These are phyloP conservation scores for Epizoanthus illoricatus DNA, from an alignment of 92 coral and sea anemone species.

Conservation along the genomic window DNA sequence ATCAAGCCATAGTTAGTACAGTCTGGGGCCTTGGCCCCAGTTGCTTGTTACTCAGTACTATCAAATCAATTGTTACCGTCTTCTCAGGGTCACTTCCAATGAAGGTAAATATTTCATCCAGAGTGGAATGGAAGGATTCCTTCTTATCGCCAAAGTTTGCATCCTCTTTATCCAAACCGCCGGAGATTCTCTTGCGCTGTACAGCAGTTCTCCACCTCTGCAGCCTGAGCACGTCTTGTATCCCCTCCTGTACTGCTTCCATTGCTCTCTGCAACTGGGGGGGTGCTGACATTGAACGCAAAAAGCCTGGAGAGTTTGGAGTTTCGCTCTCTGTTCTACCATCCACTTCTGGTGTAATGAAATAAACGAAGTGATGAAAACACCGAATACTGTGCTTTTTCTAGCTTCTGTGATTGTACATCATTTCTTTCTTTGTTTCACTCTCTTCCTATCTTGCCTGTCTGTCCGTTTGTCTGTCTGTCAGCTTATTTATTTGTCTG, in stretches of 20 bases:
- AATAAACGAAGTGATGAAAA: neutral
- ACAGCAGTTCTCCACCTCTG: constrained; percentile 92
- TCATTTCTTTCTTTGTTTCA: neutral
- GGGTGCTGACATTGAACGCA: constrained; percentile 91
- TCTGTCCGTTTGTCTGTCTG: no score
- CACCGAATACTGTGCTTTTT: neutral
- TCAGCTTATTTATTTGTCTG: no score
- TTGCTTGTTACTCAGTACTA: neutral
- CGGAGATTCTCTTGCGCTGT: constrained; percentile 62
- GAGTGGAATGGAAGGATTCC: constrained; percentile 59
- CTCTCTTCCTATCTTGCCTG: no score
- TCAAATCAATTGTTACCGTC: constrained; percentile 56
- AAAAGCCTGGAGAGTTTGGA: constrained; percentile 45
- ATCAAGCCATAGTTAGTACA: no score
- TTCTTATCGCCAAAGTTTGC: constrained; percentile 27
- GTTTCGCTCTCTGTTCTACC: neutral
- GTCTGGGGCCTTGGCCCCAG: neutral
- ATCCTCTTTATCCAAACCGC: constrained; percentile 17
- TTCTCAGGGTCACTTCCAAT: constrained; percentile 87
- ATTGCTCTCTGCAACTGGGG: constrained; percentile 76
- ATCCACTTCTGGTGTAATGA: neutral
- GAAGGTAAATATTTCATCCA: constrained; percentile 85
- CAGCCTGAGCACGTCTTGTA: constrained; percentile 84
- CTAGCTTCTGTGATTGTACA: neutral
- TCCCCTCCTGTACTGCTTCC: constrained; percentile 77